Evolutionary conservation across 2,888 invertebrate genomes (phyloP).

Genomic region (Amphipoea lucens): DNA sequence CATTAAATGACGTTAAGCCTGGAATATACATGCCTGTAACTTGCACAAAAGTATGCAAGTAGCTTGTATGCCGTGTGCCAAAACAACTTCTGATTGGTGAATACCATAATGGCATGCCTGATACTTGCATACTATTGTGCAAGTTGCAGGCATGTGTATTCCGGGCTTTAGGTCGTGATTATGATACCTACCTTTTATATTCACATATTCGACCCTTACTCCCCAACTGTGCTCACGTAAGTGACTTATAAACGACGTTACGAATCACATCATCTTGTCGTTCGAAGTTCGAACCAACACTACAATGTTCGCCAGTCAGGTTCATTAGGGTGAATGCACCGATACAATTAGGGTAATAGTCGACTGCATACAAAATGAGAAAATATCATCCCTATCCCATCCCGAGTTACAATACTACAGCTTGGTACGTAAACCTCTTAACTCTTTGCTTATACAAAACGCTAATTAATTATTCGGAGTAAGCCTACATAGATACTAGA

Average conservation of each 20-base stretch:
- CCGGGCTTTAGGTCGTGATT: neutral
- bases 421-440: too few species aligned
- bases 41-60: neutral
- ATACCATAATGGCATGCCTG: neutral
- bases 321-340: neutral
- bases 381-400: too few species aligned
- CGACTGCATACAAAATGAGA: too few species aligned
- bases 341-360: neutral
- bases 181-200: neutral
- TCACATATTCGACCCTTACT: neutral
- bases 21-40: neutral
- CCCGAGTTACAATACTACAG: neutral
- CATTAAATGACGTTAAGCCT: neutral
- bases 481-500: too few species aligned
- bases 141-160: too few species aligned
- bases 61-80: too few species aligned
- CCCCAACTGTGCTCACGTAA: neutral
- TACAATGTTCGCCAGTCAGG: neutral
- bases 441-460: too few species aligned
- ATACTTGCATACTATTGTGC: neutral
- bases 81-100: neutral
- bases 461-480: too few species aligned
- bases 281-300: too few species aligned
- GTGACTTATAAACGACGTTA: neutral
- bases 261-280: neutral